These are phyloP conservation scores for Auanema sp. DNA, from an alignment of 2,888 invertebrate species.

Conservation along the genomic window DNA sequence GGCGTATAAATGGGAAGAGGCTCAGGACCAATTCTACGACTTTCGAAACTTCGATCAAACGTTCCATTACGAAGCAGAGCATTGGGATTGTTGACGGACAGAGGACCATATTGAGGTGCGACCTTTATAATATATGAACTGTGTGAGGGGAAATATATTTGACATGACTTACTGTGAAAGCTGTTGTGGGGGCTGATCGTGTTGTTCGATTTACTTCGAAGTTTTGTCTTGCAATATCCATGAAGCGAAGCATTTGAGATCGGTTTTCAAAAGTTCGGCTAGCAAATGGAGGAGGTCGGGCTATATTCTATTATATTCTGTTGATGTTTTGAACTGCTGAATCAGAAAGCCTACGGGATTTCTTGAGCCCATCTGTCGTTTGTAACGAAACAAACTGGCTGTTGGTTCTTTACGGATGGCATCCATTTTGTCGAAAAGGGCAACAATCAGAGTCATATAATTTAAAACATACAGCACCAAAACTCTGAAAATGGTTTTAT, in stretches of 20 bases:
- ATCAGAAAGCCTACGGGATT: conserved; percentile 27
- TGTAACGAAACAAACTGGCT: conserved; percentile 9
- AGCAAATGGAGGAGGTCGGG: conserved; percentile 43
- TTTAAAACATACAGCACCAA: conserved; percentile 91
- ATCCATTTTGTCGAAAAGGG: conserved; percentile 83
- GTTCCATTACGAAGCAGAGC: conserved; percentile 44
- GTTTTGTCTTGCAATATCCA: conserved; percentile 27
- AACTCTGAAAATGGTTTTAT: conserved; percentile 74
- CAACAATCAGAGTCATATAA: conserved; percentile 86
- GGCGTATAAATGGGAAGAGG: conserved; percentile 52
- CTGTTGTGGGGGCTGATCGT: conserved; percentile 26
- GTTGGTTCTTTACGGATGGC: conserved; percentile 27
- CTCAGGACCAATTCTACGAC: conserved; percentile 39
- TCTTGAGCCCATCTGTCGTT: conserved; percentile 41
- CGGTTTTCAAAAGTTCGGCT: conserved; percentile 45
- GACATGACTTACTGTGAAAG: conserved; percentile 27
- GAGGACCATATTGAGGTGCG: conserved; percentile 58
- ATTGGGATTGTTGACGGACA: conserved; percentile 58
- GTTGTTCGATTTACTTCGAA: conserved; percentile 34
- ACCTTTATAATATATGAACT: conserved; percentile 25
- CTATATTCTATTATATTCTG: conserved; percentile 30
- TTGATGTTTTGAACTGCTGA: neutral
- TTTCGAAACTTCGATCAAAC: conserved; percentile 27
- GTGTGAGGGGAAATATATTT: neutral
- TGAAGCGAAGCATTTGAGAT: conserved; percentile 41